Evolutionary conservation across 2,113 vertebrate genomes (phyloP).

Genomic region (Aphyosemion australe): DNA sequence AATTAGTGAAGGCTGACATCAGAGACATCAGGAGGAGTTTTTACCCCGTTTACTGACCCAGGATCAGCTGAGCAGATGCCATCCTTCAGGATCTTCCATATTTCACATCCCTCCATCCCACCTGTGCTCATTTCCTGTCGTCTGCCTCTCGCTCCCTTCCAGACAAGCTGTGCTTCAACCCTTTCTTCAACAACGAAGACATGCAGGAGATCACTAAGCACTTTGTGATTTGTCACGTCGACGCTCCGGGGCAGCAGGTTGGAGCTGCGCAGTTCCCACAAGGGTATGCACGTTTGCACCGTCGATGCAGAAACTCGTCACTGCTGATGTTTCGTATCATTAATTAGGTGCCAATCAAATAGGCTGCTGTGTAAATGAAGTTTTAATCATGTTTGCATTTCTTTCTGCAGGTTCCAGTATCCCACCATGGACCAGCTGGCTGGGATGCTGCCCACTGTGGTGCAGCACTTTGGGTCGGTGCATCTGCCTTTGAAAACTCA

Average conservation of each 20-base stretch:
- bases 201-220: constrained; percentile 99
- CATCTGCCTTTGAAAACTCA: no score
- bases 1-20: no score
- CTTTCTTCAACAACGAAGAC: constrained; percentile 95
- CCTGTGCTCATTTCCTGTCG: constrained; percentile 12
- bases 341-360: no score
- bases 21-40: no score
- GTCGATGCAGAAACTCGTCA: neutral
- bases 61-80: constrained; percentile 34
- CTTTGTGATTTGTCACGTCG: constrained; percentile 96
- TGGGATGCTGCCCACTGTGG: constrained; percentile 92
- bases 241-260: constrained; percentile 90
- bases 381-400: neutral
- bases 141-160: constrained; percentile 37
- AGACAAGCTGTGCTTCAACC: constrained; percentile 98
- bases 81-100: constrained; percentile 15
- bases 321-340: no score
- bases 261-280: constrained; percentile 93
- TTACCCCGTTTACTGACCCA: constrained; percentile 4
- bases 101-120: neutral
- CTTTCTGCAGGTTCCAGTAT: constrained; percentile 90
- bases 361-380: no score
- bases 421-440: constrained; percentile 98
- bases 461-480: constrained; percentile 95
- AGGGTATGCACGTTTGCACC: constrained; percentile 79